phyloP scores from a whole-genome alignment of 2,113 vertebrate species.

The Leptobrachium ailaonicum region DNA sequence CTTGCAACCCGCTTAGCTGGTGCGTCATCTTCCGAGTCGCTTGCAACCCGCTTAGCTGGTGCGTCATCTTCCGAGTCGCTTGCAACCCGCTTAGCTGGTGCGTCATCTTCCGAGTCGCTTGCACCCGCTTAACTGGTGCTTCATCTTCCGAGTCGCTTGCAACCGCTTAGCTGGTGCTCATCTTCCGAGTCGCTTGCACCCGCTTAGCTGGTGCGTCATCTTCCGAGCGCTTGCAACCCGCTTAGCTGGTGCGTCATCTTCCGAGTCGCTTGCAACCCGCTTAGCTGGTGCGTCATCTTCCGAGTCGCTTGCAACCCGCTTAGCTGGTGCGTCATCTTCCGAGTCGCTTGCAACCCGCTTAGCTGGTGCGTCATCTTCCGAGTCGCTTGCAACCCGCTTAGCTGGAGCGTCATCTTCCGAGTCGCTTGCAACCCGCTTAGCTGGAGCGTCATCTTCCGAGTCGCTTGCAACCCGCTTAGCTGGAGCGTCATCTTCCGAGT shows the following conservation, averaged over 20 bases:
- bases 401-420: slow-evolving; percentile 62
- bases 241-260: slow-evolving; percentile 65
- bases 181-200: slow-evolving; percentile 76
- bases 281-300: slow-evolving; percentile 63
- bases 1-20: slow-evolving; percentile 52
- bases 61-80: slow-evolving; percentile 61
- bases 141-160: slow-evolving; percentile 70
- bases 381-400: slow-evolving; percentile 54
- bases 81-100: slow-evolving; percentile 58
- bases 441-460: slow-evolving; percentile 59
- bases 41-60: slow-evolving; percentile 44
- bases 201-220: slow-evolving; percentile 61
- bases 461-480: slow-evolving; percentile 53
- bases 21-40: slow-evolving; percentile 61
- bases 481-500: slow-evolving; percentile 70
- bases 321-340: slow-evolving; percentile 69
- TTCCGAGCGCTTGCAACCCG: slow-evolving; percentile 69
- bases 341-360: slow-evolving; percentile 60
- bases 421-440: slow-evolving; percentile 57
- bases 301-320: slow-evolving; percentile 69
- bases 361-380: slow-evolving; percentile 52
- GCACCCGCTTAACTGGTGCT: slow-evolving; percentile 63
- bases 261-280: slow-evolving; percentile 61
- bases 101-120: slow-evolving; percentile 74
- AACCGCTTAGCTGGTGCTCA: slow-evolving; percentile 65